Base-by-base conservation (phyloP, 2,888 invertebrate species). In the Hypomecis punctinalis region DNA sequence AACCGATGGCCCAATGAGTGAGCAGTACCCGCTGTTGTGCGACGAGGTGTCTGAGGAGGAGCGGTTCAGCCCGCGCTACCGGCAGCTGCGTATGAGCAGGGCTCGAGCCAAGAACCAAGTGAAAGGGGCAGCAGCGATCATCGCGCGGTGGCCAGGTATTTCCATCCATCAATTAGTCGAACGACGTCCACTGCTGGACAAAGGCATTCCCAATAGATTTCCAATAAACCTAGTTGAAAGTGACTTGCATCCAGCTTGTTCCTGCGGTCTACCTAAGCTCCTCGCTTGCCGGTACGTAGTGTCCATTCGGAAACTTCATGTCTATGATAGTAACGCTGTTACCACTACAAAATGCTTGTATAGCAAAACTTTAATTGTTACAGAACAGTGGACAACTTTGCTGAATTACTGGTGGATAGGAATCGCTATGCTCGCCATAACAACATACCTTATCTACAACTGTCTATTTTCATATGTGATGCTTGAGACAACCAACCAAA, bases 71-170 rank as follows among this genome's bases (percentile, higher is more conserved):
- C 80, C 83, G 42, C 79, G 74, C 1, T 80, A 78, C 56, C 76
- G 81, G 39, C 75, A 79, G 10, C 80, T 80, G 40, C 74, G 78
- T 11, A 73, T 78, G 60, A 75, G 61, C 11, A 81, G 77, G 43
- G 82, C 84, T 8, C 81, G 87, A 23, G 80, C 84, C 11, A 82
- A 76, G 47, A 73, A 76, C 55, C 84, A 82, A 52, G 74, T 84
- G 3, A 87, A 83, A 70, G 92, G 92, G 11, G 91, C 91, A 6
- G 84, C 86, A 23, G 79, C 83, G 45, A 83, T 92, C 54, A 78
- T 92, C 35, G 79, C 74, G 37, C 81, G 77, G 59, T 92, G 92
- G 91, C 91, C 92, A 82, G 91, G 92, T 92, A 76, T 51, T n/a
- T 23, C 23, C 23, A 23, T 23, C 3, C 23, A 23, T 23, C 23